These are phyloP conservation scores for Camelus dromedarius DNA, from an alignment of 2,113 vertebrate species.

Conservation along the genomic window DNA sequence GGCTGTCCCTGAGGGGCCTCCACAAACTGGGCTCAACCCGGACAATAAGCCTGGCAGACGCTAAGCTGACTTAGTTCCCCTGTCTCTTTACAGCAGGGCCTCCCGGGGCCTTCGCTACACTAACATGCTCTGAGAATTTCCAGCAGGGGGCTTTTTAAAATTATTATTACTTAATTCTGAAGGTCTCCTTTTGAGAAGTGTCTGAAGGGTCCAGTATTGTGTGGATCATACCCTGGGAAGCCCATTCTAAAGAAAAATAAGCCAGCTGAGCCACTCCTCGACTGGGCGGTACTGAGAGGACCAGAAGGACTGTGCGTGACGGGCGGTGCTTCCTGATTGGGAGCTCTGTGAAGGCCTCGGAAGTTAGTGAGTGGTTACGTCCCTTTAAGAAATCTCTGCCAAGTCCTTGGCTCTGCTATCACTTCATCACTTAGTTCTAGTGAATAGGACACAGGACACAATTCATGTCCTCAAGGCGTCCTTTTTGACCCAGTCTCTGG, in stretches of 20 bases:
- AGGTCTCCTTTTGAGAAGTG: neutral
- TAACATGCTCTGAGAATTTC: neutral
- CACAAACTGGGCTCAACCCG: neutral
- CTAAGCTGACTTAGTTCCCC: neutral
- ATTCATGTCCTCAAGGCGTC: neutral
- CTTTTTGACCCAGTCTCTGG: neutral
- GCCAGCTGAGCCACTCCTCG: neutral
- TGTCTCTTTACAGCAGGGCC: neutral
- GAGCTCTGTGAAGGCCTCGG: neutral
- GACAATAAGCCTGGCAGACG: neutral
- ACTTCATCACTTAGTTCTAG: neutral
- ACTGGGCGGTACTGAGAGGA: neutral
- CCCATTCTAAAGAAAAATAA: neutral
- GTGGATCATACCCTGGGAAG: neutral
- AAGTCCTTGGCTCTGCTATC: neutral
- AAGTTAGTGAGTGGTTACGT: neutral
- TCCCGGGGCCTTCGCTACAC: neutral
- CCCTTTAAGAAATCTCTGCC: neutral
- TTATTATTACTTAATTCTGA: neutral
- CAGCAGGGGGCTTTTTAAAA: neutral
- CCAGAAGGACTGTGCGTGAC: neutral
- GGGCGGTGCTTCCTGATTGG: neutral
- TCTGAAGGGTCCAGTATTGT: neutral
- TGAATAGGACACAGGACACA: neutral
- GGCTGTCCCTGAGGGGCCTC: neutral